Evolutionary conservation across 1,140 invertebrate species (phyloP).

Genomic region (Nomia melanderi): DNA sequence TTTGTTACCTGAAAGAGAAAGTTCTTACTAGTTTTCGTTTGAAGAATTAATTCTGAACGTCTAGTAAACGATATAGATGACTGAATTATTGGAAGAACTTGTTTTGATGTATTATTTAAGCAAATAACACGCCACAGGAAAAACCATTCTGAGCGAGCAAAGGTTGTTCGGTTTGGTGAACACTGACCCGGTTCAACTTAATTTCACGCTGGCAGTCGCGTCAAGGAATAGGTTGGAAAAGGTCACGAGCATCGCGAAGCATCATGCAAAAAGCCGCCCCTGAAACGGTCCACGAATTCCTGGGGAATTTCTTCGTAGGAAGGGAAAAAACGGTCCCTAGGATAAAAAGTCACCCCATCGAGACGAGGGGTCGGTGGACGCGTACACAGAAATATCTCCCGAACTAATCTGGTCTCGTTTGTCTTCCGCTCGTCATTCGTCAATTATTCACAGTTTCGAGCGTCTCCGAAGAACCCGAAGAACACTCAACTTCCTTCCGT

Average conservation of each 20-base stretch:
- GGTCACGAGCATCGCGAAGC: conserved; percentile 70
- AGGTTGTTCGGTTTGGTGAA: neutral
- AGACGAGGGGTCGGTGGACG: conserved; percentile 57
- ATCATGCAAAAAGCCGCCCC: conserved; percentile 76
- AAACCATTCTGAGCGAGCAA: neutral
- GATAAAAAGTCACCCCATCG: conserved; percentile 73
- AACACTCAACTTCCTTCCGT: neutral
- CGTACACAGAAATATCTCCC: conserved; percentile 46
- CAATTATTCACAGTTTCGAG: conserved; percentile 7
- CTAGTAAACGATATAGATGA: too few species aligned
- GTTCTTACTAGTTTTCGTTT: too few species aligned
- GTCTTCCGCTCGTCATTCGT: conserved; percentile 6
- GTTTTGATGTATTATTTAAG: too few species aligned
- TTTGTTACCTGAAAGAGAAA: too few species aligned
- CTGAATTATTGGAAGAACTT: neutral
- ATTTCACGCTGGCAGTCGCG: conserved; percentile 49
- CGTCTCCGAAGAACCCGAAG: neutral
- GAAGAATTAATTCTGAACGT: too few species aligned
- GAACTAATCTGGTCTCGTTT: conserved; percentile 37
- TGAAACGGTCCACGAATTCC: conserved; percentile 71
- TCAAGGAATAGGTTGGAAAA: conserved; percentile 70
- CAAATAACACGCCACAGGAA: neutral
- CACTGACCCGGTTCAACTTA: conserved; percentile 58
- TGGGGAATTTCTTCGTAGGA: conserved; percentile 60
- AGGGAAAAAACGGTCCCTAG: conserved; percentile 49